A percentile compares a stretch with the other conserved stretches of the same genome.
Conservation (phyloP, 92 coral and sea anemone genomes). For the Palythoa heliodiscus region DNA sequence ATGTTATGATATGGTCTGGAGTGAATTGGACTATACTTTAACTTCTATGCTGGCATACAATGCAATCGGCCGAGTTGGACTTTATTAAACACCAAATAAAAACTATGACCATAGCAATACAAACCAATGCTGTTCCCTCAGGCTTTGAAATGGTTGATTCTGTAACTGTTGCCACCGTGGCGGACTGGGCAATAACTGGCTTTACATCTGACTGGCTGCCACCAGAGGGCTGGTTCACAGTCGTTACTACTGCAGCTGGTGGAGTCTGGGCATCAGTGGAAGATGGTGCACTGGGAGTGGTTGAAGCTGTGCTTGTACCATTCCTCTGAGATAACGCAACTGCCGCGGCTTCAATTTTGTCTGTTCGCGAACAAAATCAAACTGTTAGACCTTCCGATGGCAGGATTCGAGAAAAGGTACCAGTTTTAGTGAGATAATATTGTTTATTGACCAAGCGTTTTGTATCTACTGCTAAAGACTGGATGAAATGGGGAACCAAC, state of each 20-base stretch:
- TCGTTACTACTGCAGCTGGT: conserved; percentile 41
- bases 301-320: conserved; percentile 40
- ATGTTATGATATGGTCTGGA: background rate
- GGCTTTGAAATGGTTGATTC: conserved; percentile 10
- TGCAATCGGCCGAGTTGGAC: background rate
- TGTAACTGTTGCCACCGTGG: conserved; percentile 1
- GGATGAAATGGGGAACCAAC: too few relatives aligned
- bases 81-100: background rate
- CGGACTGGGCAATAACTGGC: conserved; percentile 25
- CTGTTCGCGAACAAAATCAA: conserved; percentile 44
- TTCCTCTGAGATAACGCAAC: conserved; percentile 50
- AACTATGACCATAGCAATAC: background rate
- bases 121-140: conserved; percentile 12
- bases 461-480: too few relatives aligned
- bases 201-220: conserved; percentile 2
- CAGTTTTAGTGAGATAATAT: too few relatives aligned
- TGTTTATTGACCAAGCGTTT: too few relatives aligned
- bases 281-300: conserved; percentile 29
- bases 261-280: conserved; percentile 60
- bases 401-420: too few relatives aligned
- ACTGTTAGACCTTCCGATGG: background rate
- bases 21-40: background rate
- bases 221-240: conserved; percentile 10
- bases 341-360: conserved; percentile 92
- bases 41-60: background rate